Base-by-base conservation (phyloP, 2,888 invertebrate genomes). In the Stratiomys singularior region DNA sequence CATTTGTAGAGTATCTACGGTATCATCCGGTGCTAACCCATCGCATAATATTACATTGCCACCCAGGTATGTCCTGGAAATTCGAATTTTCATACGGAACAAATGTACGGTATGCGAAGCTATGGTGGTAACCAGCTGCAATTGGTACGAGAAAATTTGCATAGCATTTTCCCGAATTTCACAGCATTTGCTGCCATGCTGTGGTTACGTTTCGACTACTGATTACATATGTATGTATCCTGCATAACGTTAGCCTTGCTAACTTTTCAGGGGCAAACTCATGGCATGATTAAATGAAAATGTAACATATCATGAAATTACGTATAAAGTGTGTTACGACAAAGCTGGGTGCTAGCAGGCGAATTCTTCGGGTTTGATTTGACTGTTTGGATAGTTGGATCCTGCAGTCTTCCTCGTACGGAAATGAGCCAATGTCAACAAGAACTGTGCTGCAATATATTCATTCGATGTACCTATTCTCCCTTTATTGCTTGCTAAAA, bases 111-210 rank as follows among this genome's bases (percentile, higher is more conserved):
- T 37, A 9, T 37, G 37, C 37, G 9, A 37, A 9, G 28, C 27
- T 4, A 25, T 60, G 64, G 64, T 23, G 21, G 60, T 18, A 13
- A 52, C 60, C 60, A 60, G 64, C 5, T 25, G 18, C 58, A 60
- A 23, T 60, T 60, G 67, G 47, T 52, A 71, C 28, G 71, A 30
- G 71, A 27, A 71, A 71, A 71, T 71, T 71, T 71, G 71, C 71
- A 71, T 71, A 47, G n/a, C 25, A 52, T 21, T 47, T 52, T 23
- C 71, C 71, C 52, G 46, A n/a, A n/a, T 52, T 52, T 67, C 37
- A 67, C 44, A 30, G 46, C 46, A 71, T 71, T 71, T 52, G 47
- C 64, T 71, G 18, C 47, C 23, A 52, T 71, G 52, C 27, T 71
- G 71, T n/a, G 71, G 71, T 71, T 52, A 71, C 13, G 25, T 71